Evolutionary conservation across 1,140 invertebrate genomes (phyloP).

Genomic region (Dryas iulia): DNA sequence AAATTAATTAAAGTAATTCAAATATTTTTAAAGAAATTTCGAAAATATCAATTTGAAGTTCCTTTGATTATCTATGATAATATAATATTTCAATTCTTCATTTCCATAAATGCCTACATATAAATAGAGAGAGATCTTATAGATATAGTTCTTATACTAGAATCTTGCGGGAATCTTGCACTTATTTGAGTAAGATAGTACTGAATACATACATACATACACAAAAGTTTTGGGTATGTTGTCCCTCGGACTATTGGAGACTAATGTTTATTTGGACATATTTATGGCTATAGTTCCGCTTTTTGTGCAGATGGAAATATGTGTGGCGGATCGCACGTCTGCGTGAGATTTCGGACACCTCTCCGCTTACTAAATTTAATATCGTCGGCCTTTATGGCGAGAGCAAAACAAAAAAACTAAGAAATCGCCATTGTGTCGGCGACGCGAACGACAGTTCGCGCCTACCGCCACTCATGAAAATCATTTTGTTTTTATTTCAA

Average conservation of each 20-base stretch:
- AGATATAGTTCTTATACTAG: too few relatives aligned
- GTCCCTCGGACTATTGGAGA: slow-evolving; percentile 35
- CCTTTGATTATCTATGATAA: not conserved
- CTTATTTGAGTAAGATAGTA: not conserved
- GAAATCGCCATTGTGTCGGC: slow-evolving; percentile 78
- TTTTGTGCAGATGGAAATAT: slow-evolving; percentile 78
- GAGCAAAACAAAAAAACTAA: slow-evolving; percentile 70
- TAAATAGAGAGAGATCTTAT: too few relatives aligned
- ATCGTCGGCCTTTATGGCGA: slow-evolving; percentile 74
- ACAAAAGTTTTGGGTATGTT: not conserved
- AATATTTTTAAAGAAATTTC: not conserved
- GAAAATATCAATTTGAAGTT: not conserved
- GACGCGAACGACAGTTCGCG: slow-evolving; percentile 76
- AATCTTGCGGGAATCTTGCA: not conserved
- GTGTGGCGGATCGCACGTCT: slow-evolving; percentile 79
- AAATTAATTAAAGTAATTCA: too few relatives aligned
- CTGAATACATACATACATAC: not conserved
- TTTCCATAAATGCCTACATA: not conserved
- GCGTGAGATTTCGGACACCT: slow-evolving; percentile 79
- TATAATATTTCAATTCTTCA: not conserved
- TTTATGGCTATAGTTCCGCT: slow-evolving; percentile 80
- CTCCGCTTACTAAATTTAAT: slow-evolving; percentile 80
- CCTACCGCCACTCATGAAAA: slow-evolving; percentile 79
- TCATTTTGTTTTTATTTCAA: slow-evolving; percentile 79
- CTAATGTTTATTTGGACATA: slow-evolving; percentile 80